A percentile compares a stretch with the other conserved stretches of the same genome.
phyloP scores from a whole-genome alignment of 2,797 vertebrate genomes.

The Hydrophis major region DNA sequence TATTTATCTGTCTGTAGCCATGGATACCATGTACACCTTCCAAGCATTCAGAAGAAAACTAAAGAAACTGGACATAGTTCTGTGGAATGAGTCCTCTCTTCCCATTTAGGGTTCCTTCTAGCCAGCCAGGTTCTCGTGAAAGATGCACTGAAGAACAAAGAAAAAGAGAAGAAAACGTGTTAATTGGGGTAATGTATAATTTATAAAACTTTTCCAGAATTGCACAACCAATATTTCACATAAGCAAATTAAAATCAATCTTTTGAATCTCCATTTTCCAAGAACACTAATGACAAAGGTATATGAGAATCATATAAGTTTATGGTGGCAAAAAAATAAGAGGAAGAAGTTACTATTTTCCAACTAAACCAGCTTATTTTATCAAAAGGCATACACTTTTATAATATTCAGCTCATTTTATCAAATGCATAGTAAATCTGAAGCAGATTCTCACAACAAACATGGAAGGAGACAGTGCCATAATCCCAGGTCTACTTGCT shows the following conservation, averaged over 20 bases:
- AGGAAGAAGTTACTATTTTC: neutral
- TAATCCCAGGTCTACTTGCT: neutral
- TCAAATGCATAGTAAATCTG: neutral
- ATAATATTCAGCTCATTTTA: neutral
- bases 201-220: slow-evolving; percentile 14
- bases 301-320: neutral
- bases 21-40: slow-evolving; percentile 85
- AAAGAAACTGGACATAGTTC: slow-evolving; percentile 96
- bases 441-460: neutral
- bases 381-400: neutral
- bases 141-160: slow-evolving; percentile 80
- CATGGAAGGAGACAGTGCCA: neutral
- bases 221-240: neutral
- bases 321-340: neutral
- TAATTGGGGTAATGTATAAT: neutral
- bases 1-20: slow-evolving; percentile 65
- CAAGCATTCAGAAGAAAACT: slow-evolving; percentile 58
- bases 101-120: slow-evolving; percentile 94
- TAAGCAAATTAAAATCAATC: neutral
- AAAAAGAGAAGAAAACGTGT: neutral
- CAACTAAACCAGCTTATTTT: neutral
- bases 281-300: neutral
- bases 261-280: neutral
- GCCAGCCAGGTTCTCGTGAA: slow-evolving; percentile 97
- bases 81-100: slow-evolving; percentile 95